Percentiles rank a stretch among this genome's conserved stretches.
phyloP scores from a whole-genome alignment of 2,113 vertebrate species.

The Spea multiplicata region DNA sequence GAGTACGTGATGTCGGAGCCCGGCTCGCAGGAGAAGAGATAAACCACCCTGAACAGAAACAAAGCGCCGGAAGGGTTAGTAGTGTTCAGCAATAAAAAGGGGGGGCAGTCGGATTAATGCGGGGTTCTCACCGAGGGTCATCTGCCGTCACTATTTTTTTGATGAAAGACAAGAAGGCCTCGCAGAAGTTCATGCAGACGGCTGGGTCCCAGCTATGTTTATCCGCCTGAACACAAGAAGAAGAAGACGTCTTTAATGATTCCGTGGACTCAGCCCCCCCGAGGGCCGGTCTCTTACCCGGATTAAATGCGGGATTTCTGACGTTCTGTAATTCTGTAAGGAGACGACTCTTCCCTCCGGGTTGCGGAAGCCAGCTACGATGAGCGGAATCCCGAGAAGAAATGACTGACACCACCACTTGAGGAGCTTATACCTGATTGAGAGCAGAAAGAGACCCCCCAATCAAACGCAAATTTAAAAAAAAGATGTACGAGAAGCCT shows the following conservation, averaged over 20 bases:
- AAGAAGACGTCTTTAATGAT: neutral
- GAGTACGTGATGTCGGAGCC: slow-evolving; percentile 68
- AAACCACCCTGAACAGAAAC: slow-evolving; percentile 61
- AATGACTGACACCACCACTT: slow-evolving; percentile 96
- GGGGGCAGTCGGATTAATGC: neutral
- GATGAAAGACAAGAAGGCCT: slow-evolving; percentile 79
- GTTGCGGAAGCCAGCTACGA: slow-evolving; percentile 83
- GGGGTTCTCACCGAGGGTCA: slow-evolving; percentile 69
- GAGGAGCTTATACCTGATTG: slow-evolving; percentile 80
- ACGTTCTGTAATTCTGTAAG: slow-evolving; percentile 62
- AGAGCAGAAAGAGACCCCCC: neutral
- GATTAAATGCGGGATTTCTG: slow-evolving; percentile 26
- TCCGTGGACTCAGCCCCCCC: neutral
- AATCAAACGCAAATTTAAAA: too few species aligned
- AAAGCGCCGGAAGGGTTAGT: neutral
- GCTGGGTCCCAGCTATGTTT: slow-evolving; percentile 83
- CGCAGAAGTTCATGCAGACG: slow-evolving; percentile 89
- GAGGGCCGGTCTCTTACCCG: slow-evolving; percentile 5
- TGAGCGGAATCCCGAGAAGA: slow-evolving; percentile 79
- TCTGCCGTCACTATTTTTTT: slow-evolving; percentile 72
- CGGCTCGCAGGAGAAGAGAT: slow-evolving; percentile 73
- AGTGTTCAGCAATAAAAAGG: too few species aligned
- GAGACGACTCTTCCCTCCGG: slow-evolving; percentile 73
- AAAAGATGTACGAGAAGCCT: too few species aligned
- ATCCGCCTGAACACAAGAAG: slow-evolving; percentile 66